Conservation (phyloP, 2,888 invertebrate genomes). For the Agonopterix subpropinquella region DNA sequence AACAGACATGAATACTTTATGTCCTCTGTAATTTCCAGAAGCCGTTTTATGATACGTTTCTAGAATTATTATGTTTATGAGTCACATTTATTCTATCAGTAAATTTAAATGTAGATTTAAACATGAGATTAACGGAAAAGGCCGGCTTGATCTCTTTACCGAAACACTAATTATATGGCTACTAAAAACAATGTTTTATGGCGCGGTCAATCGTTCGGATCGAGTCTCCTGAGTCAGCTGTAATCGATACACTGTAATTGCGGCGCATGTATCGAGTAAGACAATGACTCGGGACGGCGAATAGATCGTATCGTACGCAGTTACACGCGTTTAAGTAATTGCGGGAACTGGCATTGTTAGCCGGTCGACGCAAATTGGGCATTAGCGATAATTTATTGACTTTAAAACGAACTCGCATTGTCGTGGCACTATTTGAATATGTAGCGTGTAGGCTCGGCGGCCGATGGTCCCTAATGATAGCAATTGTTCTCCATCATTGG, state of each 20-base stretch:
- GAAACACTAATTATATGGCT: constrained; percentile 51
- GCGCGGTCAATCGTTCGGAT: constrained; percentile 56
- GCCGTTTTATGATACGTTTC: constrained; percentile 47
- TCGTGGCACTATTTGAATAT: constrained; percentile 67
- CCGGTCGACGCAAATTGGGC: constrained; percentile 72
- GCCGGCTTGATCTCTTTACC: constrained; percentile 12
- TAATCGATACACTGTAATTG: constrained; percentile 71
- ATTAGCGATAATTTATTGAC: constrained; percentile 73
- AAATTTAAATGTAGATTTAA: constrained; percentile 22
- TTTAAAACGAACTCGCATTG: constrained; percentile 68
- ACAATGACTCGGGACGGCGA: constrained; percentile 58
- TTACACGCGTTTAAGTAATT: constrained; percentile 75
- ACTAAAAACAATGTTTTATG: constrained; percentile 65
- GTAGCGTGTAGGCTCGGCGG: constrained; percentile 56
- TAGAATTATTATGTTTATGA: constrained; percentile 43
- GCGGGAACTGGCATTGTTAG: constrained; percentile 73
- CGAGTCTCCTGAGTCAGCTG: constrained; percentile 59
- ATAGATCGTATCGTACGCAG: constrained; percentile 67
- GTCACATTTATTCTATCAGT: constrained; percentile 26
- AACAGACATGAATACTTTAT: constrained; percentile 43
- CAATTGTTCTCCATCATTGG: constrained; percentile 70
- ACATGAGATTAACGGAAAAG: constrained; percentile 31
- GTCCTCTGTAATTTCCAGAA: constrained; percentile 52
- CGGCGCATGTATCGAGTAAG: constrained; percentile 60
- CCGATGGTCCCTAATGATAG: constrained; percentile 65